Percentiles rank a stretch among this genome's conserved stretches.
These are phyloP conservation scores for Phalacrocorax brasilianus DNA, from an alignment of 2,113 vertebrate genomes.

Conservation along the genomic window DNA sequence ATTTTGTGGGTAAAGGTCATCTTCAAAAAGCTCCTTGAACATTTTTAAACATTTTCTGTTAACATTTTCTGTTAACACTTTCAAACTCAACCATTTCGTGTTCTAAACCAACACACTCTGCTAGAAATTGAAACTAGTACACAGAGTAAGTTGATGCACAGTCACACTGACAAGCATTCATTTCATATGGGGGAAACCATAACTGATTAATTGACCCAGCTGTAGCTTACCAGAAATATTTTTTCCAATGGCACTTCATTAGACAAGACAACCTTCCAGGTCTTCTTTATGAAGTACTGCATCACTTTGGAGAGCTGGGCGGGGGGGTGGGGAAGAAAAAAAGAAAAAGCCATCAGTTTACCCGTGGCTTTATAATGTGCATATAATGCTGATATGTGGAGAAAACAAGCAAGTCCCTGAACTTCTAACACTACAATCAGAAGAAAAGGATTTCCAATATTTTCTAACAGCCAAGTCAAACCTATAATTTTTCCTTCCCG, in stretches of 20 bases:
- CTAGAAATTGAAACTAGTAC: not conserved
- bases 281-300: not conserved
- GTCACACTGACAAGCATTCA: not conserved
- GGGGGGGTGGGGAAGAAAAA: accelerated
- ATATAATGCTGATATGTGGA: not conserved
- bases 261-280: not conserved
- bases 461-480: not conserved
- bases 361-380: not conserved
- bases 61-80: not conserved
- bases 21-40: not conserved
- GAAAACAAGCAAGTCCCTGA: not conserved
- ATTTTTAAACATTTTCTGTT: not conserved
- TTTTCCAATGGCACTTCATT: not conserved
- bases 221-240: not conserved
- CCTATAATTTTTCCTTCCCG: not conserved
- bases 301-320: no score
- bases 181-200: not conserved
- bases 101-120: not conserved
- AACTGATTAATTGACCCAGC: not conserved
- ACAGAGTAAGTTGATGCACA: not conserved
- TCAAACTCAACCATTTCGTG: not conserved
- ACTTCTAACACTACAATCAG: not conserved
- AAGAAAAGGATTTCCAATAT: not conserved
- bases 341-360: not conserved
- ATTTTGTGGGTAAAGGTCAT: not conserved